phyloP scores from a whole-genome alignment of 2,888 invertebrate species.

The Lapara coniferarum region DNA sequence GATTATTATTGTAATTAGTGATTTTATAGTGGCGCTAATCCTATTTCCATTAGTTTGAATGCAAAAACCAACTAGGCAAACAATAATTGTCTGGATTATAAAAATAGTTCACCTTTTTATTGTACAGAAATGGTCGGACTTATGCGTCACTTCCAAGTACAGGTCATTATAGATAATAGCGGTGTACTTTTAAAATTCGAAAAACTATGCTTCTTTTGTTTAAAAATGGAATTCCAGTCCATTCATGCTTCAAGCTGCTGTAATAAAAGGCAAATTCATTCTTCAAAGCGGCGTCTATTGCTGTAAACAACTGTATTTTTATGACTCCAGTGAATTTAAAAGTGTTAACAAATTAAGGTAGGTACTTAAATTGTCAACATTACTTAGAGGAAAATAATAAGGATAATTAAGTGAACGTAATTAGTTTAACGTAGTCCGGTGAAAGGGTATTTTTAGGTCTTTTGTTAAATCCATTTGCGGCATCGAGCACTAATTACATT shows the following conservation, averaged over 20 bases:
- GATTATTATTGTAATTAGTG: conserved; percentile 74
- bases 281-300: background rate
- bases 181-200: background rate
- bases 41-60: conserved; percentile 45
- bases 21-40: conserved; percentile 66
- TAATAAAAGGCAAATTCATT: too few species aligned
- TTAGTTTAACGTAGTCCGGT: too few species aligned
- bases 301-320: background rate
- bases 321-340: too few species aligned
- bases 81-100: conserved; percentile 11
- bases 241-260: too few species aligned
- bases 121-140: background rate
- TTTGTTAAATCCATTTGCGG: too few species aligned
- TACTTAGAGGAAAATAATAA: too few species aligned
- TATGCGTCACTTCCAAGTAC: background rate
- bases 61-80: conserved; percentile 34
- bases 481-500: too few species aligned
- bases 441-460: too few species aligned
- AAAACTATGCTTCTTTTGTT: background rate
- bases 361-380: too few species aligned
- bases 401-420: too few species aligned
- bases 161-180: background rate
- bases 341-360: too few species aligned
- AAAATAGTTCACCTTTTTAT: conserved; percentile 11
- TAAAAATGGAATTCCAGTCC: too few species aligned